Base-by-base conservation (phyloP, 1,140 invertebrate genomes). In the Papilio polyxenes region DNA sequence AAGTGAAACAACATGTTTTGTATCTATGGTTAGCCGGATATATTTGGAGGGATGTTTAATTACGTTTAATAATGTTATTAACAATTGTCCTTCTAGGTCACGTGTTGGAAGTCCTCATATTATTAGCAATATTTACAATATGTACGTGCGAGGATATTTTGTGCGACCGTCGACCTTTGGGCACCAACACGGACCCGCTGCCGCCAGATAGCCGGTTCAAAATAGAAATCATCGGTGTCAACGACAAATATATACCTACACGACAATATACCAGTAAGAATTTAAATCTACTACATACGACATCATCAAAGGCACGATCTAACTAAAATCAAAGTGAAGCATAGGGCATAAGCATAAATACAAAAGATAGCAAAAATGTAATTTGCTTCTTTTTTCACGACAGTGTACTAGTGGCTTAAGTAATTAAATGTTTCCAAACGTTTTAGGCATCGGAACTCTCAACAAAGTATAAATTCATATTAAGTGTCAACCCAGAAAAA, bases 171-270 rank as follows among this genome's bases (percentile, higher is more conserved):
- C 83, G 88, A 44, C 92, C 91, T 7, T 74, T 92, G 13, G 90
- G 89, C 1, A 88, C 89, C 1, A 89, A 88, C 62, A 90, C 90
- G 3, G 86, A 87, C 1, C 87, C 92, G 0, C 81, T 94, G 15
- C 90, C 91, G 7, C 89, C 92, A 3, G 92, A 94, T 77, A 90
- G 92, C 81, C 80, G 90, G 20, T 94, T 92, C 82, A 80, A 87
- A 37, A 85, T 94, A 8, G 90, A 92, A 20, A 91, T 94, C 3
- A 78, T 88, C 7, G 87, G 83, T 13, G 85, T 90, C 7, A 82
- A 78, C 9, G 88, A 91, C 13, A 85, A 89, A 74, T 94, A 93
- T 44, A 92, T 93, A 75, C 92, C 92, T 3, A 85, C 86, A 15
- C 76, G 82, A 51, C 81, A 86, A 62, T 93, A 94, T 80, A 88